phyloP scores from a whole-genome alignment of 2,888 invertebrate species.

The Polydrusus pterygomalis region DNA sequence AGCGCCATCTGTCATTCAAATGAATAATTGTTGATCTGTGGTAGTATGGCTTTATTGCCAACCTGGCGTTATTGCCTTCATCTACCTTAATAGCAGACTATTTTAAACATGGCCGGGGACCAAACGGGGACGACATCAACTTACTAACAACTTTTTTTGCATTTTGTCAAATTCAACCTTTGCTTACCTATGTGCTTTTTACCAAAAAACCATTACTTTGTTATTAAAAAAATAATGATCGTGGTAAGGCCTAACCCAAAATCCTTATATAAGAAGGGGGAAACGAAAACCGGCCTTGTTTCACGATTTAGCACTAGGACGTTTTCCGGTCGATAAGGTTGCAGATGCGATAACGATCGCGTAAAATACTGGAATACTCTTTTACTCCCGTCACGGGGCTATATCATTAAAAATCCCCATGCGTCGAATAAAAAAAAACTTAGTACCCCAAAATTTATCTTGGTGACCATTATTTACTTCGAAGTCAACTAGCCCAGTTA shows the following conservation, averaged over 20 bases:
- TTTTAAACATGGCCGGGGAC: too few relatives aligned
- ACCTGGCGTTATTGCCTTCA: too few relatives aligned
- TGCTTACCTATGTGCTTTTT: too few relatives aligned
- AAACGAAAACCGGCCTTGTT: conserved; percentile 25
- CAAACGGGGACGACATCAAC: too few relatives aligned
- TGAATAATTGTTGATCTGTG: too few relatives aligned
- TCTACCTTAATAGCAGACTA: too few relatives aligned
- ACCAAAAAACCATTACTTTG: not conserved
- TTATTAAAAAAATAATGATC: conserved; percentile 6
- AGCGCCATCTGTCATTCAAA: too few relatives aligned
- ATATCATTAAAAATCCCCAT: conserved; percentile 46
- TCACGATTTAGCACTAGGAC: conserved; percentile 40
- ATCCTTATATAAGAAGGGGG: conserved; percentile 28
- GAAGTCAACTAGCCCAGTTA: conserved; percentile 34
- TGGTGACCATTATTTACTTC: conserved; percentile 34
- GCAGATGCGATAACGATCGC: conserved; percentile 46
- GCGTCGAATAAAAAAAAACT: conserved; percentile 38
- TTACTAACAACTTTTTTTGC: too few relatives aligned
- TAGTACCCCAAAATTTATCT: conserved; percentile 37
- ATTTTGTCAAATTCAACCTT: too few relatives aligned
- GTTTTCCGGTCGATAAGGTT: conserved; percentile 47
- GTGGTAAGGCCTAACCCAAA: conserved; percentile 11
- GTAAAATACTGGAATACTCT: conserved; percentile 45
- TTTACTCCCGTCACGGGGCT: conserved; percentile 34
- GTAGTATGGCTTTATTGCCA: too few relatives aligned